Evolutionary conservation across 1,140 invertebrate species (phyloP), one percentile per base, ranked within the genome.

Genomic region (Trichonephila clavipes): DNA sequence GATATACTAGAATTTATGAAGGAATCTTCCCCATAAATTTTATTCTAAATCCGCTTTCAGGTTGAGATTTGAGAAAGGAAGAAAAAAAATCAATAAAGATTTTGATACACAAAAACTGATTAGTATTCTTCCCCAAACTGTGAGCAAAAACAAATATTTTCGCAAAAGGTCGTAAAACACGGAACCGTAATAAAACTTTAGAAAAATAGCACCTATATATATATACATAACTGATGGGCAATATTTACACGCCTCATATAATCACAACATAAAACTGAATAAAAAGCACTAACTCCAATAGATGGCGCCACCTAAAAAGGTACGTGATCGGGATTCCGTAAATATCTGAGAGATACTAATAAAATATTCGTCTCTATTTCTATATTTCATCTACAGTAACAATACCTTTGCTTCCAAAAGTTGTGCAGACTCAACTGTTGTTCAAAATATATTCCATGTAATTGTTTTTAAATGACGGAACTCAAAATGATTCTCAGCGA

Each of bases 171-270:
- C 69, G 24, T 72, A 72, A 72, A 72, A 72, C 69, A 72, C 12
- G 10, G 69, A 72, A 72, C 69, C 69, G 16, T 72, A 72, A 72
- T 72, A 72, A 72, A 72, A 72, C 69, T 72, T 72, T 12, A 72
- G 69, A 72, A 72, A 72, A 72, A 72, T 72, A 28, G 69, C 69
- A 16, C 69, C 69, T 72, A 72, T n/a, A n/a, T n/a, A n/a, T n/a
- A n/a, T n/a, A n/a, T n/a, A n/a, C n/a, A n/a, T 72, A 72, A 72
- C n/a, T 24, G 69, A 72, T 24, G 28, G 69, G 69, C 69, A 72
- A 72, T 72, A 72, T 72, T 72, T 72, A 72, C 69, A 72, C 69
- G 69, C 69, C 69, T 72, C 69, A 72, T 72, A 72, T 72, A 72
- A 72, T 24, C 16, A 72, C 24, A 72, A 72, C 24, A 72, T 72